These are phyloP conservation scores for Pseudomugil gertrudae DNA, from an alignment of 2,797 vertebrate species.

Conservation along the genomic window DNA sequence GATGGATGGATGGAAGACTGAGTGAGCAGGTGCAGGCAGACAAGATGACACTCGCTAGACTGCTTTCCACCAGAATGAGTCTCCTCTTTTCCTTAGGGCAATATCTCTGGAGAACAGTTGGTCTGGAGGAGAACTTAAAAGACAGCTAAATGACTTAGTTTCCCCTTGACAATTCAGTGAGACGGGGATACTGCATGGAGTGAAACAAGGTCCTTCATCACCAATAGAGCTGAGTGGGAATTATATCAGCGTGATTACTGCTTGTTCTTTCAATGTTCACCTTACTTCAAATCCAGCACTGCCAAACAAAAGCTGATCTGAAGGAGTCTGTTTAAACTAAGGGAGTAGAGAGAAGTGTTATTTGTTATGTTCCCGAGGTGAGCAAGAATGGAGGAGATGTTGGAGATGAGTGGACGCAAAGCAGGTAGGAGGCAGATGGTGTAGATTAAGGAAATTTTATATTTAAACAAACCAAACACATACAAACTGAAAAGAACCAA, in stretches of 20 bases:
- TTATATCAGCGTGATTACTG: constrained; percentile 51
- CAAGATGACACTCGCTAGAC: constrained; percentile 58
- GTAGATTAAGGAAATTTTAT: no score
- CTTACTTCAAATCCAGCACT: constrained; percentile 39
- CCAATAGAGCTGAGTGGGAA: constrained; percentile 40
- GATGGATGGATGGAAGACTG: constrained; percentile 40
- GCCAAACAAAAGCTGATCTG: constrained; percentile 18
- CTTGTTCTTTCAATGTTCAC: constrained; percentile 47
- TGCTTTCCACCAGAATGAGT: constrained; percentile 48
- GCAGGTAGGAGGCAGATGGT: no score
- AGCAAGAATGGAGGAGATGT: no score
- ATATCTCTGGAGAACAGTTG: constrained; percentile 66
- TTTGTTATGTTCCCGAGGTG: no score
- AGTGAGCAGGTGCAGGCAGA: constrained; percentile 61
- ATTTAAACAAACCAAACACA: no score
- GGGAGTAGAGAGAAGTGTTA: background rate
- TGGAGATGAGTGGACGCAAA: no score
- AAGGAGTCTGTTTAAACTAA: constrained; percentile 5
- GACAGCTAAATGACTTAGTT: constrained; percentile 72
- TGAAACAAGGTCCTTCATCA: constrained; percentile 61
- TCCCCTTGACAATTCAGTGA: constrained; percentile 69
- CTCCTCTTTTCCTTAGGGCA: constrained; percentile 46
- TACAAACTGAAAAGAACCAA: no score
- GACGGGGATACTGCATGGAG: constrained; percentile 59
- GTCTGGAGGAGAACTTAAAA: constrained; percentile 72